Evolutionary conservation across 2,113 vertebrate genomes (phyloP).

Genomic region (Neodontobutis hainanensis): DNA sequence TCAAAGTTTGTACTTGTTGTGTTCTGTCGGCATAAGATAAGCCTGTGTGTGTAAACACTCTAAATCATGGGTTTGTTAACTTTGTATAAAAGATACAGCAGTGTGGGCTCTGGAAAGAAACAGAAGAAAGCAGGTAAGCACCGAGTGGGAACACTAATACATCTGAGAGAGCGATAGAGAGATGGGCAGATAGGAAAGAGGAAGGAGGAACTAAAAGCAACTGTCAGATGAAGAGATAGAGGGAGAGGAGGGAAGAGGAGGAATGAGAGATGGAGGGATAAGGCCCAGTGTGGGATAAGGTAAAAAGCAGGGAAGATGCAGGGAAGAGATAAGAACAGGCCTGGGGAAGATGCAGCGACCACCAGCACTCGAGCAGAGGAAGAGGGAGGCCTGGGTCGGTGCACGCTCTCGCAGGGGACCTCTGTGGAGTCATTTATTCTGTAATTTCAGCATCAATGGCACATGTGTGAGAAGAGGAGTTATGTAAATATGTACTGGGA

Average conservation of each 20-base stretch:
- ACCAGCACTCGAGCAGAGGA: background rate
- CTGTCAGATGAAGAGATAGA: background rate
- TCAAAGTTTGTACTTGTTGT: background rate
- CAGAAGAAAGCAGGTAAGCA: slow-evolving; percentile 14
- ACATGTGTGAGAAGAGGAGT: background rate
- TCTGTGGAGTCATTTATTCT: slow-evolving; percentile 33
- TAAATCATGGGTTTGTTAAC: background rate
- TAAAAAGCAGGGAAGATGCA: background rate
- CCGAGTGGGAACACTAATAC: slow-evolving; percentile 15
- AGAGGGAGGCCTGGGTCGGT: background rate
- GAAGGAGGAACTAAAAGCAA: background rate
- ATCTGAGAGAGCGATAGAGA: slow-evolving; percentile 36
- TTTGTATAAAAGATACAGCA: background rate
- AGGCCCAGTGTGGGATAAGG: slow-evolving; percentile 1
- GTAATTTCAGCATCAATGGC: background rate
- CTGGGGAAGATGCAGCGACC: slow-evolving; percentile 12
- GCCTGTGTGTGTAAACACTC: background rate
- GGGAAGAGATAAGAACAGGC: slow-evolving; percentile 5
- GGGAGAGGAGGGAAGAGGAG: background rate
- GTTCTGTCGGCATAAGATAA: background rate
- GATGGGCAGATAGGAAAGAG: slow-evolving; percentile 46
- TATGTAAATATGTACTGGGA: slow-evolving; percentile 25
- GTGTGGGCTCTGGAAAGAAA: slow-evolving; percentile 25
- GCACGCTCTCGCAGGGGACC: background rate
- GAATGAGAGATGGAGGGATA: background rate